These are phyloP conservation scores for Odontomachus brunneus DNA, from an alignment of 1,140 invertebrate genomes.

Conservation along the genomic window DNA sequence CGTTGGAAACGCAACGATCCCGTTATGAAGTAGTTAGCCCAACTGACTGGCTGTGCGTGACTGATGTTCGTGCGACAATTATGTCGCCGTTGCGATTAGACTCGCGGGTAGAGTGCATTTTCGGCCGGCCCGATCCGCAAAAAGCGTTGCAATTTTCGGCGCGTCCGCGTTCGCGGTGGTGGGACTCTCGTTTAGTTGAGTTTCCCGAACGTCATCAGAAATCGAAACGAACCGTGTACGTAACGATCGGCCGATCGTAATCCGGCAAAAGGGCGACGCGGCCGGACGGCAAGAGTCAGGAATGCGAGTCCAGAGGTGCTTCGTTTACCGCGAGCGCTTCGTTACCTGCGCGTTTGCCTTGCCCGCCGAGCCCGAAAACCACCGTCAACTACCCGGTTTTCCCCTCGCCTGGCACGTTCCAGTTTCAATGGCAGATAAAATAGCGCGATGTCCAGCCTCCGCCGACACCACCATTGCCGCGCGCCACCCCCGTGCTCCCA, in stretches of 20 bases:
- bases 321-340: constrained; percentile 62
- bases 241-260: constrained; percentile 25
- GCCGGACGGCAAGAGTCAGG: background rate
- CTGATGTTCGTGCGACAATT: constrained; percentile 28
- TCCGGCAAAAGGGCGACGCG: background rate
- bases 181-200: too few relatives aligned
- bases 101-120: background rate
- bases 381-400: constrained; percentile 53
- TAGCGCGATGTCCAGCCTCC: constrained; percentile 68
- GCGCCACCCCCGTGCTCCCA: constrained; percentile 28
- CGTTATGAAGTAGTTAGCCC: constrained; percentile 30
- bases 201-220: constrained; percentile 15
- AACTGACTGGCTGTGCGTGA: too few relatives aligned
- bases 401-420: constrained; percentile 59
- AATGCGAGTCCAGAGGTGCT: constrained; percentile 33
- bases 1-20: constrained; percentile 53
- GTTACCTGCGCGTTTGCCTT: constrained; percentile 70
- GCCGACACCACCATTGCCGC: constrained; percentile 48
- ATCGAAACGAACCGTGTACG: constrained; percentile 9
- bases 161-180: too few relatives aligned
- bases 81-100: background rate
- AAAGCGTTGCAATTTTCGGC: too few relatives aligned
- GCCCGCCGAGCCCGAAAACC: constrained; percentile 65
- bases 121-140: too few relatives aligned
- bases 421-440: constrained; percentile 75